Evolutionary conservation across 2,888 invertebrate genomes (phyloP).

Genomic region (Chymomyza procnemis): DNA sequence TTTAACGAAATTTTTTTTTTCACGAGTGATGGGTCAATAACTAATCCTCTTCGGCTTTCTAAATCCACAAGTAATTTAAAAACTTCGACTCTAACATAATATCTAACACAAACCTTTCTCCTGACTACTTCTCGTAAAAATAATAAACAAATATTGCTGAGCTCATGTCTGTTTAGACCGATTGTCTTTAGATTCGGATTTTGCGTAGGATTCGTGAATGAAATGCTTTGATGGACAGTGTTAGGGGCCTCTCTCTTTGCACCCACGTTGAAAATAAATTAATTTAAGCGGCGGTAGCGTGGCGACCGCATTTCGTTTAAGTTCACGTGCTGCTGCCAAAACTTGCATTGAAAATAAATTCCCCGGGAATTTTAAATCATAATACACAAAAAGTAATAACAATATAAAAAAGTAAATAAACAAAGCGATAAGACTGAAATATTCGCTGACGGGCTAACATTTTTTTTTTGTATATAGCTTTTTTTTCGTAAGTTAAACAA

Average conservation of each 20-base stretch:
- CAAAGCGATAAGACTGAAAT: neutral
- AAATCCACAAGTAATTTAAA: too few relatives aligned
- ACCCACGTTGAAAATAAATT: neutral
- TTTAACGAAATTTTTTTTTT: too few relatives aligned
- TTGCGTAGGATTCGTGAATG: neutral
- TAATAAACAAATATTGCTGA: too few relatives aligned
- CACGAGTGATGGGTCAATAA: too few relatives aligned
- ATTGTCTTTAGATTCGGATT: too few relatives aligned
- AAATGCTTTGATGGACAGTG: neutral
- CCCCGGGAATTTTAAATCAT: neutral
- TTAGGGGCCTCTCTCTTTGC: neutral
- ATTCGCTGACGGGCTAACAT: neutral
- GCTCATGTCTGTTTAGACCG: too few relatives aligned
- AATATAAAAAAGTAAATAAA: neutral
- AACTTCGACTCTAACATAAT: too few relatives aligned
- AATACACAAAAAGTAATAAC: neutral
- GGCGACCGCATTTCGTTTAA: conserved; percentile 38
- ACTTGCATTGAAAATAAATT: conserved; percentile 3
- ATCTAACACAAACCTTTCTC: too few relatives aligned
- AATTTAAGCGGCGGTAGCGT: neutral
- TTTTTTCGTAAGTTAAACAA: conserved; percentile 12
- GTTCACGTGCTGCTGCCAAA: conserved; percentile 39
- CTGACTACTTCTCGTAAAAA: too few relatives aligned
- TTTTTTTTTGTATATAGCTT: conserved; percentile 14
- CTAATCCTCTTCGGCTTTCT: too few relatives aligned